These are phyloP conservation scores for Sapayoa aenigma DNA, from an alignment of 2,113 vertebrate genomes.

Conservation along the genomic window DNA sequence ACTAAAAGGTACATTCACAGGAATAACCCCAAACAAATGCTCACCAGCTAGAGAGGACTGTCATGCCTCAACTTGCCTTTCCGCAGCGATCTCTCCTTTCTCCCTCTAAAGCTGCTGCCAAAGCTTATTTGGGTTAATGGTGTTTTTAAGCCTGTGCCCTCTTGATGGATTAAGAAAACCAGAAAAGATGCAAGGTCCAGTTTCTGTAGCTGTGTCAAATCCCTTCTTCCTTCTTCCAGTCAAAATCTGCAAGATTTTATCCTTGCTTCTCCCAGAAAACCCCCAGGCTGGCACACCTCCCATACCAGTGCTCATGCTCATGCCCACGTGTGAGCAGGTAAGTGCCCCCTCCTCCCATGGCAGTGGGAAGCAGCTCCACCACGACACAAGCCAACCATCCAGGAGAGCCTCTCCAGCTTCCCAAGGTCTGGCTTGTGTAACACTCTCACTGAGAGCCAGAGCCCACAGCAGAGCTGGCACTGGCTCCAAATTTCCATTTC, in stretches of 20 bases:
- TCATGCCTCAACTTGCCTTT: neutral
- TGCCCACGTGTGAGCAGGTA: neutral
- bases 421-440: slow-evolving; percentile 43
- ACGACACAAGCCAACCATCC: neutral
- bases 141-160: neutral
- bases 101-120: neutral
- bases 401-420: neutral
- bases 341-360: neutral
- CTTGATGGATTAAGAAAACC: neutral
- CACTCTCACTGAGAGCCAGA: neutral
- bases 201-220: neutral
- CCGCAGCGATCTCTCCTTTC: neutral
- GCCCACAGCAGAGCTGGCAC: slow-evolving; percentile 9
- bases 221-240: neutral
- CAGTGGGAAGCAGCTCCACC: neutral
- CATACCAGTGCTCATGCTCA: accelerated
- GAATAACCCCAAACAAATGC: neutral
- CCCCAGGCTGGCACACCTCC: neutral
- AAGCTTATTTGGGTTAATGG: neutral
- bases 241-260: neutral
- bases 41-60: neutral
- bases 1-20: neutral
- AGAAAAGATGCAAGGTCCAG: neutral
- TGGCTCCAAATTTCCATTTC: slow-evolving; percentile 27
- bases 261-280: neutral